phyloP scores from a whole-genome alignment of 1,140 invertebrate genomes.

The Drosophila equinoxialis region DNA sequence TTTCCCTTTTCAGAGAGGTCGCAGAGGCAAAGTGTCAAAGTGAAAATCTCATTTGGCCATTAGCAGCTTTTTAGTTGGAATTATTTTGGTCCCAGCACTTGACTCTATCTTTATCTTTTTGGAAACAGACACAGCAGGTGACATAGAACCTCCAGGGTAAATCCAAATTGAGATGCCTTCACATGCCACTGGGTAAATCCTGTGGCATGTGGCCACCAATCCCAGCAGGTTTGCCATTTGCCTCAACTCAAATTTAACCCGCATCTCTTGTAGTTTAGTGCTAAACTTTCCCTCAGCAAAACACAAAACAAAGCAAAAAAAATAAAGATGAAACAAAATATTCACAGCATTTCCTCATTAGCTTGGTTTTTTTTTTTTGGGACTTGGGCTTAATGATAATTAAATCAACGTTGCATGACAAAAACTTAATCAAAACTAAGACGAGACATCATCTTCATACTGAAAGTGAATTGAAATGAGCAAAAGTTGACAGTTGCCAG shows the following conservation, averaged over 20 bases:
- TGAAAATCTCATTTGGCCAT: constrained; percentile 40
- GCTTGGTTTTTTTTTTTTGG: constrained; percentile 45
- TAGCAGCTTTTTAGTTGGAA: constrained; percentile 75
- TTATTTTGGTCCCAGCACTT: constrained; percentile 59
- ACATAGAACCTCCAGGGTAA: constrained; percentile 38
- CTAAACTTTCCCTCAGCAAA: constrained; percentile 58
- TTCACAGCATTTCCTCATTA: constrained; percentile 74
- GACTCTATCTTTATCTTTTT: constrained; percentile 57
- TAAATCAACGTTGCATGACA: constrained; percentile 80
- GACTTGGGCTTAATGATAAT: constrained; percentile 64
- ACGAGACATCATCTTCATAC: constrained; percentile 41
- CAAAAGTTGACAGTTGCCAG: constrained; percentile 49
- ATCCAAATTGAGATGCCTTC: constrained; percentile 32
- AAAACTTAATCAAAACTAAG: constrained; percentile 77
- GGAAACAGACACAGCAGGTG: constrained; percentile 44
- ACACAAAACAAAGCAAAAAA: constrained; percentile 21
- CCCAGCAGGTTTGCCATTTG: constrained; percentile 5
- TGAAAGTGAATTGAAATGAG: constrained; percentile 75
- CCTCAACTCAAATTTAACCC: background rate
- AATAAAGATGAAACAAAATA: constrained; percentile 16
- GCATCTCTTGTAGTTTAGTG: constrained; percentile 11
- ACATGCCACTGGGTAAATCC: constrained; percentile 50
- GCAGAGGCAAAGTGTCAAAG: constrained; percentile 7
- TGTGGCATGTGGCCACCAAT: constrained; percentile 37
- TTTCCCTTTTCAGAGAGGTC: background rate